Conservation (phyloP, 2,113 vertebrate genomes). For the Chloebia gouldiae region DNA sequence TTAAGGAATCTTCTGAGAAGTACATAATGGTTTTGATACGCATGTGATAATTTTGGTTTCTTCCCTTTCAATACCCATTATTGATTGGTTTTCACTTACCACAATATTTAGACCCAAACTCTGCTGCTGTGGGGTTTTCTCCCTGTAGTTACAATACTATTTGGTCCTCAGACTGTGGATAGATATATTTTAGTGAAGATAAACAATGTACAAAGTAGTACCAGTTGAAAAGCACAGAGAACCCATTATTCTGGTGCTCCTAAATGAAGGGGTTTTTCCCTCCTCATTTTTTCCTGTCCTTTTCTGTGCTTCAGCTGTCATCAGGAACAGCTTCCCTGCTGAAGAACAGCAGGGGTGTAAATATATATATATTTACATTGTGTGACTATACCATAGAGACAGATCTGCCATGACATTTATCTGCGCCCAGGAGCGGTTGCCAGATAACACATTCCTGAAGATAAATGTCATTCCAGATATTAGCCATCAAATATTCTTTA, state of each 20-base stretch:
- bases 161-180: background rate
- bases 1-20: background rate
- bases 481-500: conserved; percentile 40
- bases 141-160: background rate
- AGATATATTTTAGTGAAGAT: background rate
- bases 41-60: background rate
- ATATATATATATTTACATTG: conserved; percentile 17
- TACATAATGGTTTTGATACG: accelerated
- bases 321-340: background rate
- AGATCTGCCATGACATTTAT: conserved; percentile 56
- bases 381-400: background rate
- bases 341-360: conserved; percentile 30
- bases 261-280: background rate
- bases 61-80: background rate
- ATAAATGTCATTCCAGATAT: conserved; percentile 53
- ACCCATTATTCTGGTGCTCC: background rate
- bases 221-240: background rate
- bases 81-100: background rate
- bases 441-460: conserved; percentile 18
- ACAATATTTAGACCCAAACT: background rate
- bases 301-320: background rate
- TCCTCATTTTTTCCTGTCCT: background rate
- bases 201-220: background rate
- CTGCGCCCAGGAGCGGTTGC: conserved; percentile 7
- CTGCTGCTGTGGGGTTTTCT: background rate